Percentiles rank a stretch among this genome's conserved stretches.
These are phyloP conservation scores for Dipodomys merriami DNA, from an alignment of 2,113 vertebrate species.

Conservation along the genomic window DNA sequence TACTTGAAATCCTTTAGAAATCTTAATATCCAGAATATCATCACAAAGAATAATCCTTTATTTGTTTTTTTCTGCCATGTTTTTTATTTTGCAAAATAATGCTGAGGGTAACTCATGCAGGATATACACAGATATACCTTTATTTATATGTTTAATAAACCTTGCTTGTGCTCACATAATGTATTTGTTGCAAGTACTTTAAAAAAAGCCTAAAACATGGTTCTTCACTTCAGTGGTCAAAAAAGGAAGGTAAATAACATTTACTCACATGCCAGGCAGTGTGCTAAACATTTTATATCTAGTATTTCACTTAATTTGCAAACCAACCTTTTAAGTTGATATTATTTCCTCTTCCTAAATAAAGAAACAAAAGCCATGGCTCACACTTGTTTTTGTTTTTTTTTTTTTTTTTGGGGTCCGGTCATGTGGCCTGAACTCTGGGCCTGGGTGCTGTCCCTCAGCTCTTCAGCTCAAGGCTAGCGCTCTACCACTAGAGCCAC, in stretches of 20 bases:
- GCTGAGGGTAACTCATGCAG: too few relatives aligned
- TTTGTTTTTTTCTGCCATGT: too few relatives aligned
- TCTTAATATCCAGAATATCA: not conserved
- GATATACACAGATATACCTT: too few relatives aligned
- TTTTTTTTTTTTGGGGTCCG: too few relatives aligned
- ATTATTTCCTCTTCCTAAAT: constrained; percentile 26
- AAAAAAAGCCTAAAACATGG: not conserved
- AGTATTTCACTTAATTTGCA: constrained; percentile 8
- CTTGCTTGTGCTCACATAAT: not conserved
- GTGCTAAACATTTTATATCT: not conserved
- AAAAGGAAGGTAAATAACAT: not conserved
- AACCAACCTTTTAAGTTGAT: not conserved
- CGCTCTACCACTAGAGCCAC: too few relatives aligned
- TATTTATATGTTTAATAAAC: constrained; percentile 12
- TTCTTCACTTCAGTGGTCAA: not conserved
- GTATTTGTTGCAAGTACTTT: not conserved
- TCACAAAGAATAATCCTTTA: constrained; percentile 9
- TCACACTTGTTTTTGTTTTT: too few relatives aligned
- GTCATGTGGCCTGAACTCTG: too few relatives aligned
- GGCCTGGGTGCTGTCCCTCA: too few relatives aligned
- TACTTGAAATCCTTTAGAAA: constrained; percentile 12
- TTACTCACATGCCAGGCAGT: not conserved
- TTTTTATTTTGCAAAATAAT: too few relatives aligned
- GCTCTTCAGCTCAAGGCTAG: too few relatives aligned
- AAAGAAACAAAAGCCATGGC: not conserved